Evolutionary conservation across 2,797 vertebrate genomes (phyloP), one percentile per base, ranked within the genome.

Genomic region (Enteromius anoplus): DNA sequence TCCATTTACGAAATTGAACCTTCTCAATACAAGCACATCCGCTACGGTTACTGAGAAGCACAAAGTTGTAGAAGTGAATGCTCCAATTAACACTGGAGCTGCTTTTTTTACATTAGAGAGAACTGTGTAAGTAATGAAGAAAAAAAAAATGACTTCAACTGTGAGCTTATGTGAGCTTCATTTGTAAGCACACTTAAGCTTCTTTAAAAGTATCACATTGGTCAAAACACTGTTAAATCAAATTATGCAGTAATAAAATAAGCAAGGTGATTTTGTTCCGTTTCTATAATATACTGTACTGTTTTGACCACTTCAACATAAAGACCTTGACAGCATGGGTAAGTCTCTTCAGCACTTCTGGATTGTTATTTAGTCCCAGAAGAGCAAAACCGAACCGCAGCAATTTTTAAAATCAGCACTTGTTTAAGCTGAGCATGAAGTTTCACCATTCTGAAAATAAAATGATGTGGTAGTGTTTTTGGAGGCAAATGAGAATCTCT

Each of bases 371-470:
- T 82, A 66, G 47, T 82, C 71, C 80, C 80, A 75, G 60, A 29
- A 66, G 70, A 75, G 58, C 45, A 65, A 55, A 80, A 58, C 34
- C 53, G 19, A 70, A 58, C 29, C 4, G 32, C 45, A 49, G 60
- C 60, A 55, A 55, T 75, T 73, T 65, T 73, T 14, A 40, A 73
- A 73, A 81, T 81, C 80, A 65, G 69, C 80, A 73, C n/a, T 3
- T 73, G 70, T 64, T 81, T 73, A 73, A 51, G 80, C 80, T 51
- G 71, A 82, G 45, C 45, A 75, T 2, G 47, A 75, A 82, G 45
- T 82, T 82, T 75, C 7, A 51, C 72, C 34, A 42, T 82, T 75
- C 80, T 75, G 60, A 65, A 82, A 64, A 75, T 55, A 75, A 82
- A 82, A 75, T 82, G n/a, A 75, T 66, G 71, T 66, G 32, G 32